These are phyloP conservation scores for Morelia viridis DNA, from an alignment of 2,797 vertebrate genomes.

Conservation along the genomic window DNA sequence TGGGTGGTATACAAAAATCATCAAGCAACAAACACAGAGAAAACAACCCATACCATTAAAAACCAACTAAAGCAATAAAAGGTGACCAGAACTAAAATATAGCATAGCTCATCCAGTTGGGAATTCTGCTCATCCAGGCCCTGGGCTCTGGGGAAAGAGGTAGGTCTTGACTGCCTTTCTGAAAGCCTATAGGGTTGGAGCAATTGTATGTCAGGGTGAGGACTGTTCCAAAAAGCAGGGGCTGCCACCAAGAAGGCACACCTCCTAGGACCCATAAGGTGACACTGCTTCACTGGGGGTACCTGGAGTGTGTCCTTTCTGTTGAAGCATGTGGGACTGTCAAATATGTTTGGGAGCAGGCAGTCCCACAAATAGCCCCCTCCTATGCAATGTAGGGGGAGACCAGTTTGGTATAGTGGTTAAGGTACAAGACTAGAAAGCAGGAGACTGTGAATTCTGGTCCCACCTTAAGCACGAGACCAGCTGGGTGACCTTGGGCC, in stretches of 20 bases:
- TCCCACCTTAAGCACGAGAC: not conserved
- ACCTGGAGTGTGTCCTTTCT: not conserved
- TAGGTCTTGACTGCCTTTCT: not conserved
- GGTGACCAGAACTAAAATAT: not conserved
- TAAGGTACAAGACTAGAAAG: not conserved
- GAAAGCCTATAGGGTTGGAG: not conserved
- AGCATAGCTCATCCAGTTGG: not conserved
- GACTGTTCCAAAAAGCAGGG: not conserved
- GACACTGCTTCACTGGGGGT: not conserved
- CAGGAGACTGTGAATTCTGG: not conserved
- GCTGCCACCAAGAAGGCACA: not conserved
- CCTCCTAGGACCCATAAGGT: not conserved
- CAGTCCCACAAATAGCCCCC: not conserved
- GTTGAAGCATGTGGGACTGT: not conserved
- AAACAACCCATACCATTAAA: not conserved
- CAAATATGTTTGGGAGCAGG: not conserved
- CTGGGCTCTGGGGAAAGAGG: not conserved
- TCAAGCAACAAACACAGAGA: not conserved
- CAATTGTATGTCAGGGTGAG: not conserved
- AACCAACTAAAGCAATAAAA: not conserved
- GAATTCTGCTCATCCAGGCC: not conserved
- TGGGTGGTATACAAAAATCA: not conserved
- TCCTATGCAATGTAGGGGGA: not conserved
- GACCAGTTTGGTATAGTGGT: not conserved
- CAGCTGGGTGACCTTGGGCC: not conserved